Conservation (phyloP, 2,888 invertebrate species). For the Sesia apiformis region DNA sequence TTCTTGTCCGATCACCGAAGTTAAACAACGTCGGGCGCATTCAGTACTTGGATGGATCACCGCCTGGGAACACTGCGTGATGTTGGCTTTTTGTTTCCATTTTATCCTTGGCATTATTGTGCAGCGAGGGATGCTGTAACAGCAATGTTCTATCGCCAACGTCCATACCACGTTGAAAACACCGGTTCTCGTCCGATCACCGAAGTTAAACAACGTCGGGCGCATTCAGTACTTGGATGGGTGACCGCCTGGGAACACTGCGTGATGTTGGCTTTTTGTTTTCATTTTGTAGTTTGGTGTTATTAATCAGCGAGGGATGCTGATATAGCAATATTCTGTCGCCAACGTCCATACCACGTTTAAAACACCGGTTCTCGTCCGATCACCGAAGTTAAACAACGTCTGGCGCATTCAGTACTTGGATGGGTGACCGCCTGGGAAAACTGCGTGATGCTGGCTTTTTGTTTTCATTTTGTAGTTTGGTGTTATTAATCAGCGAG, state of each 20-base stretch:
- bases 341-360: slow-evolving; percentile 16
- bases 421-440: slow-evolving; percentile 6
- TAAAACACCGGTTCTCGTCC: slow-evolving; percentile 19
- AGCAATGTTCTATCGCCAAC: slow-evolving; percentile 5
- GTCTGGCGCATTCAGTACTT: slow-evolving; percentile 18
- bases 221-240: slow-evolving; percentile 24
- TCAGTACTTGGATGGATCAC: slow-evolving; percentile 12
- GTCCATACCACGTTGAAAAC: slow-evolving; percentile 17
- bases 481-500: too few relatives aligned
- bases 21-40: slow-evolving; percentile 42
- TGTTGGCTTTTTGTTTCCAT: too few relatives aligned
- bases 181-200: slow-evolving; percentile 24
- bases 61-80: slow-evolving; percentile 22
- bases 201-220: slow-evolving; percentile 24
- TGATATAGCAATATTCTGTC: not conserved
- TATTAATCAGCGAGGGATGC: too few relatives aligned
- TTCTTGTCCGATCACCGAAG: slow-evolving; percentile 49
- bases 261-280: slow-evolving; percentile 18
- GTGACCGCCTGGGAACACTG: slow-evolving; percentile 24
- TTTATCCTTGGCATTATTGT: too few relatives aligned
- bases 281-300: too few relatives aligned
- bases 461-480: too few relatives aligned
- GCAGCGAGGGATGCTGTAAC: too few relatives aligned
- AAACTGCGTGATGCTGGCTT: too few relatives aligned
- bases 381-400: slow-evolving; percentile 22